Evolutionary conservation across 1,140 invertebrate species (phyloP).

Genomic region (Teleogryllus occipitalis): DNA sequence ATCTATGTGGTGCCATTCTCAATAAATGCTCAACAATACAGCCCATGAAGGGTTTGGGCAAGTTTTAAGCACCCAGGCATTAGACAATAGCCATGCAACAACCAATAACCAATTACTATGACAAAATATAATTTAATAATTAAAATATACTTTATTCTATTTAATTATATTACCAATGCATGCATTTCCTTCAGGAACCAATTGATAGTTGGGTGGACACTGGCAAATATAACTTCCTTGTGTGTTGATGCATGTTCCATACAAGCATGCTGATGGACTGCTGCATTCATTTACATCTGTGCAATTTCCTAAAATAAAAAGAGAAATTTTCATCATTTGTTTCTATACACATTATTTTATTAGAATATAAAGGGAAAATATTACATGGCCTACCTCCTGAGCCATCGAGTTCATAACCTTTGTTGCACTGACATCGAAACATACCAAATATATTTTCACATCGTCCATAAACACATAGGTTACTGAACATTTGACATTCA

Average conservation of each 20-base stretch:
- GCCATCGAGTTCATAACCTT: conserved; percentile 71
- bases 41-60: too few relatives aligned
- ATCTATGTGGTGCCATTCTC: too few relatives aligned
- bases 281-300: conserved; percentile 54
- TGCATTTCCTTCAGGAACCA: conserved; percentile 55
- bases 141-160: too few relatives aligned
- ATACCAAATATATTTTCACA: conserved; percentile 85
- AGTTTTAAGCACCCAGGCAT: too few relatives aligned
- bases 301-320: conserved; percentile 37
- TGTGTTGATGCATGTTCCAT: conserved; percentile 49
- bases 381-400: conserved; percentile 47
- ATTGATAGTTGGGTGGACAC: conserved; percentile 47
- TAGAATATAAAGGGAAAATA: background rate
- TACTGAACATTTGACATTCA: conserved; percentile 81
- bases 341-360: background rate
- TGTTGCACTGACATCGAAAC: conserved; percentile 76
- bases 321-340: background rate
- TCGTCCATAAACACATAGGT: conserved; percentile 74
- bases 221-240: conserved; percentile 48
- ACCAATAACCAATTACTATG: too few relatives aligned
- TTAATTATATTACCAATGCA: conserved; percentile 50
- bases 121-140: too few relatives aligned
- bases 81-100: too few relatives aligned
- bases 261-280: conserved; percentile 47
- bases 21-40: too few relatives aligned